Evolutionary conservation across 2,113 vertebrate genomes (phyloP), one percentile per base, ranked within the genome.

Genomic region (Lates calcarifer): DNA sequence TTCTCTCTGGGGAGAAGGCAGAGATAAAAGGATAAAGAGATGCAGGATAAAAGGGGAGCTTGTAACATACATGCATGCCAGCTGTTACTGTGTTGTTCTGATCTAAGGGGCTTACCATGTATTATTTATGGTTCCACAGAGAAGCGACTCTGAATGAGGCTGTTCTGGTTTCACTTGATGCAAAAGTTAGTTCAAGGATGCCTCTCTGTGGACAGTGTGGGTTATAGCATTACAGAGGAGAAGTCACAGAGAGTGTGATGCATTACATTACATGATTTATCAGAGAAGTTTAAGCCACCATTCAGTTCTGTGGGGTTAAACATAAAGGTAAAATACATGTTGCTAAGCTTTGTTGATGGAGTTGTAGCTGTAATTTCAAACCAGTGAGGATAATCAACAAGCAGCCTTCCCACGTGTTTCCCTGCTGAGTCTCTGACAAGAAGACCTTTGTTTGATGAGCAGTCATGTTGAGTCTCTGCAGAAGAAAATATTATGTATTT

Each of bases 181-280:
- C n/a, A 18, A 53, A 1, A 85, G 61, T 67, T 67, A 74, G 85
- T 62, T 45, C 26, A 79, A 90, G 3, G 57, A 67, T 69, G 92
- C 93, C 94, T 57, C 94, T 87, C 1, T 81, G 94, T 94, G 95
- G 94, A 77, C 18, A 31, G 2, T 49, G 31, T 20, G 15, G 77
- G 87, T n/a, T 73, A 90, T 49, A 82, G 78, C 94, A 88, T 28
- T 18, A 64, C 37, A 6, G 37, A 29, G 20, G 24, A 81, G 24
- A 26, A 74, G 67, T 9, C 60, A 47, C 13, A 60, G 6, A 41
- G 3, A 20, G 20, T 60, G 29, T 20, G 5, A 29, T 22, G 18
- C 11, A 7, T 53, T 77, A n/a, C 17, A 33, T 64, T 29, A n/a
- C 14, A 24, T 45, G 26, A 63, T 22, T 51, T 53, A 33, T 67